Evolutionary conservation across 2,888 invertebrate genomes (phyloP).

Genomic region (Erynnis tages): DNA sequence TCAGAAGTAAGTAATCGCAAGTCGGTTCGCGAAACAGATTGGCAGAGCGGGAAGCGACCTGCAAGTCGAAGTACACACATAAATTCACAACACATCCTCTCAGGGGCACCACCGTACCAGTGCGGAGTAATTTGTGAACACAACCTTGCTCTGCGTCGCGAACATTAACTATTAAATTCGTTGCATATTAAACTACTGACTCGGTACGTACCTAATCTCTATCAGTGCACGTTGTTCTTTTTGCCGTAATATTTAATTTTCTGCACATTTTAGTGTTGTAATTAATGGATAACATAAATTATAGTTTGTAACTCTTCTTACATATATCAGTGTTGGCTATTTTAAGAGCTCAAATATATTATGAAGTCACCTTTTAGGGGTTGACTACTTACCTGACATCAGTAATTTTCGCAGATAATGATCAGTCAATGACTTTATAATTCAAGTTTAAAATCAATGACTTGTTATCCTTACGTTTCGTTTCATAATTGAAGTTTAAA

Average conservation of each 20-base stretch:
- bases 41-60: slow-evolving; percentile 50
- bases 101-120: slow-evolving; percentile 72
- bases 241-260: slow-evolving; percentile 1
- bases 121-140: slow-evolving; percentile 76
- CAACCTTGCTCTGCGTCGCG: slow-evolving; percentile 64
- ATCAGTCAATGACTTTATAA: too few species aligned
- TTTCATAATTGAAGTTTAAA: too few species aligned
- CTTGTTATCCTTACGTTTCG: too few species aligned
- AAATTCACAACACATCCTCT: slow-evolving; percentile 62
- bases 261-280: background rate
- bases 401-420: too few species aligned
- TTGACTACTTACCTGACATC: too few species aligned
- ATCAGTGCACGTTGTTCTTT: slow-evolving; percentile 43
- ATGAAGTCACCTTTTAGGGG: too few species aligned
- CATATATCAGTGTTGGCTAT: background rate
- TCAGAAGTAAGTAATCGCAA: slow-evolving; percentile 3
- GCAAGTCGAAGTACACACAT: slow-evolving; percentile 65
- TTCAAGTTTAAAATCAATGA: too few species aligned
- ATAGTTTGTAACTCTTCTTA: too few species aligned
- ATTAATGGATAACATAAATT: too few species aligned
- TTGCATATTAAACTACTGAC: slow-evolving; percentile 75
- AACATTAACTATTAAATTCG: slow-evolving; percentile 81
- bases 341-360: background rate
- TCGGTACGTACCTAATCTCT: slow-evolving; percentile 18
- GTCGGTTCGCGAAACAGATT: slow-evolving; percentile 46